phyloP scores from a whole-genome alignment of 2,888 invertebrate genomes.

The Syrphus vitripennis region DNA sequence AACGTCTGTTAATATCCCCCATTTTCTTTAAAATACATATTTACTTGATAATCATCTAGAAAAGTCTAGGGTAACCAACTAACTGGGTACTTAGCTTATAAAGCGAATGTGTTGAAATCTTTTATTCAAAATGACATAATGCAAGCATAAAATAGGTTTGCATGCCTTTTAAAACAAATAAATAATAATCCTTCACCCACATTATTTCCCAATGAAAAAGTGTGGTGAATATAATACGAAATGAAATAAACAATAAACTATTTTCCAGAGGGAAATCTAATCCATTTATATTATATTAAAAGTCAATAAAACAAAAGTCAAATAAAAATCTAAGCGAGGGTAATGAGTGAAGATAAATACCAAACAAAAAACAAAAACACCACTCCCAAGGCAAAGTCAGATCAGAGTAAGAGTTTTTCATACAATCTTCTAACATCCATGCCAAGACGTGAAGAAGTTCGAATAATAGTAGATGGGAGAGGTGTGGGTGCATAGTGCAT shows the following conservation, averaged over 20 bases:
- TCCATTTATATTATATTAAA: slow-evolving; percentile 50
- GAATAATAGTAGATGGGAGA: not conserved
- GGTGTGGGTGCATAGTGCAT: not conserved
- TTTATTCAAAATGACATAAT: not conserved
- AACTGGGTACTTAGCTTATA: too few species aligned
- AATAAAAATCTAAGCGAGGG: slow-evolving; percentile 48
- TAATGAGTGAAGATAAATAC: slow-evolving; percentile 38
- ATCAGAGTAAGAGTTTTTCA: slow-evolving; percentile 7
- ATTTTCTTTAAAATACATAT: too few species aligned
- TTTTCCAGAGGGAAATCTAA: slow-evolving; percentile 37
- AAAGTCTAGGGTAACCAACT: too few species aligned
- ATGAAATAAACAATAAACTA: slow-evolving; percentile 26
- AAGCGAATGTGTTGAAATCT: not conserved
- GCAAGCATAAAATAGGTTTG: not conserved
- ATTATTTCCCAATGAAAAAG: slow-evolving; percentile 5
- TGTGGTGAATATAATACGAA: slow-evolving; percentile 16
- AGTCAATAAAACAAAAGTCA: slow-evolving; percentile 45
- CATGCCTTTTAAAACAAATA: slow-evolving; percentile 28
- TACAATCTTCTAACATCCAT: not conserved
- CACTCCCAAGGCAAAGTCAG: not conserved
- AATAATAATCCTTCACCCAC: slow-evolving; percentile 36
- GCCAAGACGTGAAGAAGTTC: not conserved
- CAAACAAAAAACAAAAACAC: not conserved
- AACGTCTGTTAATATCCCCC: too few species aligned
- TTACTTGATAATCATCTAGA: too few species aligned